Evolutionary conservation across 2,797 vertebrate genomes (phyloP).

Genomic region (Antrozous pallidus): DNA sequence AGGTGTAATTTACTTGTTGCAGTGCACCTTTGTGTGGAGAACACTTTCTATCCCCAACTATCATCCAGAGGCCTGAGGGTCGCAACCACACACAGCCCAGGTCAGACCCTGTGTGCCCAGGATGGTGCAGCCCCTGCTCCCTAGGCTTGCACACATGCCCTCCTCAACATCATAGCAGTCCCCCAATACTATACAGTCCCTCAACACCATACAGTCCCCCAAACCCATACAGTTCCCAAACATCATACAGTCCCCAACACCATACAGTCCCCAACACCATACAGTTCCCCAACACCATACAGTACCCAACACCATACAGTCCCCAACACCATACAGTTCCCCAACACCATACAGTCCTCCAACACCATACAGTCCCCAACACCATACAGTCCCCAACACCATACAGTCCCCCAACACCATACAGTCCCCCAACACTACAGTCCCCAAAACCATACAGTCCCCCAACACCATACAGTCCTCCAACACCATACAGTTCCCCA

Average conservation of each 20-base stretch:
- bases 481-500: no score
- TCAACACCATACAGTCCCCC: no score
- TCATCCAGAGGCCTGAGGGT: not conserved
- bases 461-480: not conserved
- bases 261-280: not conserved
- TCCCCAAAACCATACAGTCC: no score
- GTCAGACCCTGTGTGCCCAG: not conserved
- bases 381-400: no score
- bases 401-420: no score
- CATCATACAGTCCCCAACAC: not conserved
- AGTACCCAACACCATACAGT: no score
- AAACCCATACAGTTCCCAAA: no score
- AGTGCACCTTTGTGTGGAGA: conserved; percentile 32
- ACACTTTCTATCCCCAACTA: not conserved
- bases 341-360: no score
- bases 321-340: not conserved
- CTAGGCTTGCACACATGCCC: not conserved
- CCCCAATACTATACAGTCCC: not conserved
- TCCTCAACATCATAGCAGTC: not conserved
- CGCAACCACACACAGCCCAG: not conserved
- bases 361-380: no score
- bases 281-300: no score
- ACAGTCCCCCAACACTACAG: no score
- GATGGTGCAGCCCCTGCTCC: not conserved
- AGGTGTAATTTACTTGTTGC: conserved; percentile 69